Conservation (phyloP, 2,888 invertebrate species). For the Anthophora plumipes region DNA sequence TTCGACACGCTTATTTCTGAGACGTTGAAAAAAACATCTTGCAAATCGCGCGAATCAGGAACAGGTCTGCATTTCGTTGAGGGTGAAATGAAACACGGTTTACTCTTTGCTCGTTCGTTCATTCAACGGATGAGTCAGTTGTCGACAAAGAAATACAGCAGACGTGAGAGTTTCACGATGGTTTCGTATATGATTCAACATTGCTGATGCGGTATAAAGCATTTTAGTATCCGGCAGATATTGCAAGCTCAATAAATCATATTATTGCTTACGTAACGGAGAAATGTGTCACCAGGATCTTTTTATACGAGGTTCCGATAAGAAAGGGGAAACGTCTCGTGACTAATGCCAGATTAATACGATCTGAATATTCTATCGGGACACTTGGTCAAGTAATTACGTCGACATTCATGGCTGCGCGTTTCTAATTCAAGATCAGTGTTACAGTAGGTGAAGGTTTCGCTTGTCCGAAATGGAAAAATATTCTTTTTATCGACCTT, state of each 20-base stretch:
- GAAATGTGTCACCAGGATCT: conserved; percentile 25
- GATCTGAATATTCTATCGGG: neutral
- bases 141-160: conserved; percentile 15
- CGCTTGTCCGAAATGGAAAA: neutral
- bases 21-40: neutral
- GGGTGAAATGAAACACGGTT: conserved; percentile 1
- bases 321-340: neutral
- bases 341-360: conserved; percentile 8
- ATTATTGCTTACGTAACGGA: conserved; percentile 22
- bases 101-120: neutral
- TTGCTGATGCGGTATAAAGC: conserved; percentile 17
- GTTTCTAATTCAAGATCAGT: neutral
- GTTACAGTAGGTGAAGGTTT: neutral
- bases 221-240: conserved; percentile 21
- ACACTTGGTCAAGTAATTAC: neutral
- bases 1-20: neutral
- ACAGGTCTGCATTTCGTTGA: neutral
- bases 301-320: neutral
- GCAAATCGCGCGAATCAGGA: neutral
- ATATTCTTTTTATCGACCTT: no score
- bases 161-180: neutral
- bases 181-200: conserved; percentile 41
- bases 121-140: conserved; percentile 32
- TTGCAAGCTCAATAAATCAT: conserved; percentile 12
- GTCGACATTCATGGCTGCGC: neutral